phyloP scores from a whole-genome alignment of 2,113 vertebrate genomes.

The Ia io region DNA sequence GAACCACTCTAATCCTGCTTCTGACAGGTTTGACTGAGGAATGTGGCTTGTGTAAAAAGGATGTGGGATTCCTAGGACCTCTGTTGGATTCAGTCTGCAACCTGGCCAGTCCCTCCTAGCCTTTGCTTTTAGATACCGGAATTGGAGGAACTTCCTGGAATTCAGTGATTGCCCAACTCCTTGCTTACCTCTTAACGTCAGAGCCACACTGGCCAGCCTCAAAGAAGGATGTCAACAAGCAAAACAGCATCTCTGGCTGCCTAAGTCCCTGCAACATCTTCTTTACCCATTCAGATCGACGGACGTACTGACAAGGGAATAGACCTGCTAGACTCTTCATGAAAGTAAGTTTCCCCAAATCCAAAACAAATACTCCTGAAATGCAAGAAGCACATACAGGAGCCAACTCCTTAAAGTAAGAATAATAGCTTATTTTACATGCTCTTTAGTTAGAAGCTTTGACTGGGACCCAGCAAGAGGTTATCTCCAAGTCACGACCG shows the following conservation, averaged over 20 bases:
- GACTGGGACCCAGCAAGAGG: background rate
- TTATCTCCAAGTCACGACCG: background rate
- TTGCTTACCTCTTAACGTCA: background rate
- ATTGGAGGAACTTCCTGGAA: background rate
- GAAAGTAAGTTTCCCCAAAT: background rate
- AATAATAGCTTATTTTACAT: background rate
- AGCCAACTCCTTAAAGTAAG: background rate
- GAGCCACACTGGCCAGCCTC: no score
- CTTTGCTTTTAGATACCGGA: background rate
- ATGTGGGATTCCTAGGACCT: background rate
- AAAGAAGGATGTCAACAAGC: background rate
- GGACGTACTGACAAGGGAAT: background rate
- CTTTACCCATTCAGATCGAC: background rate
- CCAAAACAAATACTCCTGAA: background rate
- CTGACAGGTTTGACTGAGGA: background rate
- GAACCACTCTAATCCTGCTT: background rate
- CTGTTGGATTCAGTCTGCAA: background rate
- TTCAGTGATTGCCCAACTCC: background rate
- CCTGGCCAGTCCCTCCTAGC: background rate
- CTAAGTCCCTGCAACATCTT: background rate
- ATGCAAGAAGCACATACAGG: background rate
- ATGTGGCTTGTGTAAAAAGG: background rate
- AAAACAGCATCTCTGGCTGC: no score
- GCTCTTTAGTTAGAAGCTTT: background rate
- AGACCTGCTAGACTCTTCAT: background rate